Evolutionary conservation across 2,888 invertebrate species (phyloP).

Genomic region (Lordiphosa andalusiaca): DNA sequence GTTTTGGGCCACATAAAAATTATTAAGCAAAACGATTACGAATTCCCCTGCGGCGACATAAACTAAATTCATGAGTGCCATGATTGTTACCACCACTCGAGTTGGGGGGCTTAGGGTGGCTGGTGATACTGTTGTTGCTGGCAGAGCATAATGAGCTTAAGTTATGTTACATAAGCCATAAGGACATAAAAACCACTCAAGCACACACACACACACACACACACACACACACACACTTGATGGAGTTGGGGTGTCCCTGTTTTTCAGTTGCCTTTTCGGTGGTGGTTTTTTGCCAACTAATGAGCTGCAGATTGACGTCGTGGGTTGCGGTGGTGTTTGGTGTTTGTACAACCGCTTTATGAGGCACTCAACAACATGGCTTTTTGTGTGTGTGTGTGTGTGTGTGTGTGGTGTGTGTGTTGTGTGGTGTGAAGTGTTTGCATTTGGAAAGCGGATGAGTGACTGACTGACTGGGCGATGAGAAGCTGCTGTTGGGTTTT

Average conservation of each 20-base stretch:
- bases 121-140: slow-evolving; percentile 5
- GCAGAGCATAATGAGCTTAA: slow-evolving; percentile 66
- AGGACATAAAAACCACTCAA: slow-evolving; percentile 74
- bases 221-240: slow-evolving; percentile 73
- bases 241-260: slow-evolving; percentile 28
- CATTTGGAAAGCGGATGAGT: slow-evolving; percentile 22
- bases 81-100: slow-evolving; percentile 42
- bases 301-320: slow-evolving; percentile 63
- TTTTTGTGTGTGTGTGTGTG: background rate
- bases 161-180: slow-evolving; percentile 74
- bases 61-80: slow-evolving; percentile 76
- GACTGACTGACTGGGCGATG: slow-evolving; percentile 9
- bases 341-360: slow-evolving; percentile 67
- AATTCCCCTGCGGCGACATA: slow-evolving; percentile 74
- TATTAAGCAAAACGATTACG: slow-evolving; percentile 67
- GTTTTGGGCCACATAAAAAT: slow-evolving; percentile 44
- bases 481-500: slow-evolving; percentile 1
- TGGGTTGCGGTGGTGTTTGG: slow-evolving; percentile 13
- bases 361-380: slow-evolving; percentile 55
- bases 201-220: slow-evolving; percentile 73
- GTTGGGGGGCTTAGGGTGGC: slow-evolving; percentile 1
- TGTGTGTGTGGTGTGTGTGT: background rate
- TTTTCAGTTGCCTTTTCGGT: slow-evolving; percentile 35
- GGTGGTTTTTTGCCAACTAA: slow-evolving; percentile 59
- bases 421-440: slow-evolving; percentile 25